Conservation (phyloP, 1,140 invertebrate species). For the Drosophila baimaii region DNA sequence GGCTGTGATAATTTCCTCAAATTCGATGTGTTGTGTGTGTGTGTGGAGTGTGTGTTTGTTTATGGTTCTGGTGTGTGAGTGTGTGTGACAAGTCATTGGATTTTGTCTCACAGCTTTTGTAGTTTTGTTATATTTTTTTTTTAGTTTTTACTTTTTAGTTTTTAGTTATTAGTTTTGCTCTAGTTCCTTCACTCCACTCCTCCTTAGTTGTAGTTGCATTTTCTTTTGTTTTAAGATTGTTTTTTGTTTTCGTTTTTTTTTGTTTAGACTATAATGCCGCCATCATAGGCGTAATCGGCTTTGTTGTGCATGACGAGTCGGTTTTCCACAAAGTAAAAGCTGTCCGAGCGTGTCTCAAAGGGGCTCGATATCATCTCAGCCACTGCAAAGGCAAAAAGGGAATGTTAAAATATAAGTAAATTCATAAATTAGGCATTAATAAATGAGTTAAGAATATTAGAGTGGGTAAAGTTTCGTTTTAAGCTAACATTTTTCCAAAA, state of each 20-base stretch:
- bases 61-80: slow-evolving; percentile 17
- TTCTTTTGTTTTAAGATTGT: background rate
- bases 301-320: slow-evolving; percentile 99
- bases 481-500: background rate
- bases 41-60: slow-evolving; percentile 21
- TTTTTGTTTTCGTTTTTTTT: background rate
- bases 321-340: slow-evolving; percentile 99
- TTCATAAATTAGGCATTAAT: background rate
- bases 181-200: slow-evolving; percentile 25
- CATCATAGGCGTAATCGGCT: slow-evolving; percentile 86
- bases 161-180: slow-evolving; percentile 59
- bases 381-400: slow-evolving; percentile 87
- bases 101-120: slow-evolving; percentile 56
- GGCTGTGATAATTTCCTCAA: slow-evolving; percentile 58
- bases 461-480: no score
- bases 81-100: slow-evolving; percentile 52
- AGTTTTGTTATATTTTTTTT: no score
- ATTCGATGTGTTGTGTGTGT: slow-evolving; percentile 49
- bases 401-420: slow-evolving; percentile 1
- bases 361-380: slow-evolving; percentile 98
- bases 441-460: background rate
- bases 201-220: slow-evolving; percentile 48
- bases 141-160: slow-evolving; percentile 26
- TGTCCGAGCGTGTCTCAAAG: slow-evolving; percentile 98
- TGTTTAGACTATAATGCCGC: slow-evolving; percentile 76